phyloP scores from a whole-genome alignment of 2,797 vertebrate genomes.

The Galagoides demidoff region DNA sequence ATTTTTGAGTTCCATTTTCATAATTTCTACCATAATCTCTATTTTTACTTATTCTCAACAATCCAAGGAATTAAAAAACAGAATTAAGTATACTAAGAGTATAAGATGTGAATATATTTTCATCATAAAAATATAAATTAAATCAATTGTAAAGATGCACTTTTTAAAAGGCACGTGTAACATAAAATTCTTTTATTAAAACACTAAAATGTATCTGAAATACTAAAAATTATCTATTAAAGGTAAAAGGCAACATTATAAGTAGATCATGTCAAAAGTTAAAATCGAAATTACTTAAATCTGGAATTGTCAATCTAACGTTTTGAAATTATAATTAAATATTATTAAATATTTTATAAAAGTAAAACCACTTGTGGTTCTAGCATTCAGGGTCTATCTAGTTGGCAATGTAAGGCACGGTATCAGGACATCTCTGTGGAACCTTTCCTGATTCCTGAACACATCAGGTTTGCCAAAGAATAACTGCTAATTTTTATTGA shows the following conservation, averaged over 20 bases:
- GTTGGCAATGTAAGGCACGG: neutral
- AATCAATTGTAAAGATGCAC: neutral
- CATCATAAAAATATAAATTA: conserved; percentile 34
- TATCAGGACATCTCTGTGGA: neutral
- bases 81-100: neutral
- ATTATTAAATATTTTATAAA: conserved; percentile 15
- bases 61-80: neutral
- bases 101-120: neutral
- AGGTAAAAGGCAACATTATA: conserved; percentile 8
- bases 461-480: neutral
- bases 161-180: neutral
- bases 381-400: neutral
- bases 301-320: neutral
- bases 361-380: neutral
- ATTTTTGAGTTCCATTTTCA: neutral
- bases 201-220: neutral
- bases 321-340: neutral
- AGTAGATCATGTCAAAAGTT: neutral
- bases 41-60: neutral
- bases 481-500: neutral
- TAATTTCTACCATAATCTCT: neutral
- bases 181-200: neutral
- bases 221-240: conserved; percentile 6
- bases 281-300: conserved; percentile 43
- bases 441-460: neutral